Percentiles rank a stretch among this genome's conserved stretches.
phyloP scores from a whole-genome alignment of 2,797 vertebrate genomes.

The Tenualosa ilisha region DNA sequence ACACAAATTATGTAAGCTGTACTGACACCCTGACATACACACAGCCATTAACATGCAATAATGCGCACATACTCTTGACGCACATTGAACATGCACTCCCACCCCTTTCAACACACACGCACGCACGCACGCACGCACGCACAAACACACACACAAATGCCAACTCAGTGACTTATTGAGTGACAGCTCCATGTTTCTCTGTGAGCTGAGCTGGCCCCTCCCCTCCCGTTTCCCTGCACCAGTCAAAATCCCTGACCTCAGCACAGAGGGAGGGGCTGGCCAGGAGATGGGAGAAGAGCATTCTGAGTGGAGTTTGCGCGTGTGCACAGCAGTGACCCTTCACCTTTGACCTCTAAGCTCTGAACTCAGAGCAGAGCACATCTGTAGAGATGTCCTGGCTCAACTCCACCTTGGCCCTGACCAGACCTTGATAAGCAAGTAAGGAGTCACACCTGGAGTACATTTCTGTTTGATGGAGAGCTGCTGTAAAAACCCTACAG shows the following conservation, averaged over 20 bases:
- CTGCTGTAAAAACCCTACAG: background rate
- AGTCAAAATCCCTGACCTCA: conserved; percentile 37
- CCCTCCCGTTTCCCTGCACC: background rate
- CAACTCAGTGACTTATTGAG: background rate
- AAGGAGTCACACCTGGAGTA: background rate
- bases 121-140: conserved; percentile 22
- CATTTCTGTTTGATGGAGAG: background rate
- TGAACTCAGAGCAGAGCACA: conserved; percentile 8
- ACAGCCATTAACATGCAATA: conserved; percentile 26
- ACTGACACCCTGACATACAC: conserved; percentile 31
- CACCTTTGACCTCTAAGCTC: conserved; percentile 5
- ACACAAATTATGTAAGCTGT: background rate
- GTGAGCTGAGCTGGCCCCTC: background rate
- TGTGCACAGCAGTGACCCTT: background rate
- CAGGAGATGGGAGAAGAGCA: too few relatives aligned
- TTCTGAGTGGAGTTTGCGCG: too few relatives aligned
- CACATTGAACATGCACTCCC: background rate
- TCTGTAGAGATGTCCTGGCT: background rate
- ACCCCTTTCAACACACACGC: background rate
- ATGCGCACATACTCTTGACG: conserved; percentile 33
- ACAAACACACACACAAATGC: conserved; percentile 25
- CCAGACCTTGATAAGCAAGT: background rate
- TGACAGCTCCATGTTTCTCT: background rate
- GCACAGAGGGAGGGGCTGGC: conserved; percentile 20
- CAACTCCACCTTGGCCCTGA: background rate